Conservation (phyloP, 2,888 invertebrate species). For the Ennomos quercinarius region DNA sequence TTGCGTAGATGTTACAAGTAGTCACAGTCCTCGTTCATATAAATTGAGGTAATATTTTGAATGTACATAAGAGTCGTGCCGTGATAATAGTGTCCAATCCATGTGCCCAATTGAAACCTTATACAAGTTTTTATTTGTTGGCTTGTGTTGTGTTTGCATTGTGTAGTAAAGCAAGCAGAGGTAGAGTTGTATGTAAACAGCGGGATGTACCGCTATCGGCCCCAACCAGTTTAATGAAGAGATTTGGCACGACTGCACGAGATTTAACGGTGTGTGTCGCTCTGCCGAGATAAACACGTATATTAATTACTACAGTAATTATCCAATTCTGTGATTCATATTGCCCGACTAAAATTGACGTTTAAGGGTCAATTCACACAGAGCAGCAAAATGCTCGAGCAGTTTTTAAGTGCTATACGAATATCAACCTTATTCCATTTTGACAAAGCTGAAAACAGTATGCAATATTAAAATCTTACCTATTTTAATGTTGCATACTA, state of each 20-base stretch:
- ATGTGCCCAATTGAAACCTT: constrained; percentile 29
- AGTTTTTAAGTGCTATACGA: too few relatives aligned
- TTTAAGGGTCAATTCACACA: too few relatives aligned
- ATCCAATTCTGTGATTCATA: constrained; percentile 33
- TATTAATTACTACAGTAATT: constrained; percentile 44
- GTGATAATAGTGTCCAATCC: constrained; percentile 20
- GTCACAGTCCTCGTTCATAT: constrained; percentile 29
- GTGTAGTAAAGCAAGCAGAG: constrained; percentile 49
- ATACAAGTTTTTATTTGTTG: constrained; percentile 51
- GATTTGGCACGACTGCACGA: constrained; percentile 80
- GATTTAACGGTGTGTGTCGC: constrained; percentile 71
- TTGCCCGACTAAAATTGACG: constrained; percentile 27
- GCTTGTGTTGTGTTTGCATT: constrained; percentile 56
- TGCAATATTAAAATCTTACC: too few relatives aligned
- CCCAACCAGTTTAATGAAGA: constrained; percentile 79
- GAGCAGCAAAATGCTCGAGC: too few relatives aligned
- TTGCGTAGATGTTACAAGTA: constrained; percentile 26
- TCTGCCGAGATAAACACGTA: constrained; percentile 56
- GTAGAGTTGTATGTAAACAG: constrained; percentile 61
- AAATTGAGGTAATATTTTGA: constrained; percentile 21
- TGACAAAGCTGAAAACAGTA: too few relatives aligned
- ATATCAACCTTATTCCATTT: too few relatives aligned
- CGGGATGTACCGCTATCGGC: constrained; percentile 69
- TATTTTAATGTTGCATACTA: too few relatives aligned
- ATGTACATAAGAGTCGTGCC: constrained; percentile 8